Percentiles rank a stretch among this genome's conserved stretches.
These are phyloP conservation scores for Epizoanthus fatuus DNA, from an alignment of 92 coral and sea anemone genomes.

Conservation along the genomic window DNA sequence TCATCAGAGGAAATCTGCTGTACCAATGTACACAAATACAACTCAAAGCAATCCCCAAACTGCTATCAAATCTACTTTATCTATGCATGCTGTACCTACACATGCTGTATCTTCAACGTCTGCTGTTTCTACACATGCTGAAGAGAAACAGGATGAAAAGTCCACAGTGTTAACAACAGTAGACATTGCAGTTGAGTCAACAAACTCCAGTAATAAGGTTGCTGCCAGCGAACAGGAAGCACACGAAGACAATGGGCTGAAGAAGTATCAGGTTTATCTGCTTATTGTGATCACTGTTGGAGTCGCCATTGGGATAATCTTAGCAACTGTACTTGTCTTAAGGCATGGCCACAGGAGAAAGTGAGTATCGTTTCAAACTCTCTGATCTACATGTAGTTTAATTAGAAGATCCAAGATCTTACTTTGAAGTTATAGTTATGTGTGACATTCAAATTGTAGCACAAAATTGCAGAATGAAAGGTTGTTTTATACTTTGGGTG, in stretches of 20 bases:
- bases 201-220: neutral
- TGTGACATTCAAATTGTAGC: no score
- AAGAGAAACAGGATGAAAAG: neutral
- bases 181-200: neutral
- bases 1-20: neutral
- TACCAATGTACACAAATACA: neutral
- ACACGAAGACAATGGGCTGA: neutral
- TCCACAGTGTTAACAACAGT: neutral
- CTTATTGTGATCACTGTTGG: neutral
- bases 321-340: neutral
- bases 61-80: neutral
- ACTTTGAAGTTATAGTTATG: no score
- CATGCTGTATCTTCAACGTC: neutral
- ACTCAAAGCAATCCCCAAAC: neutral
- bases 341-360: neutral
- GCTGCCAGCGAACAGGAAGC: neutral
- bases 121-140: neutral
- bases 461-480: no score
- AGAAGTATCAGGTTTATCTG: neutral
- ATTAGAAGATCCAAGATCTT: no score
- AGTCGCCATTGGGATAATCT: neutral
- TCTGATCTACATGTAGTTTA: no score
- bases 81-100: neutral
- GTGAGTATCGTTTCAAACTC: no score
- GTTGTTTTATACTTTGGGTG: no score